Evolutionary conservation across 2,797 vertebrate genomes (phyloP), one percentile per base, ranked within the genome.

Genomic region (Thamnophis elegans): DNA sequence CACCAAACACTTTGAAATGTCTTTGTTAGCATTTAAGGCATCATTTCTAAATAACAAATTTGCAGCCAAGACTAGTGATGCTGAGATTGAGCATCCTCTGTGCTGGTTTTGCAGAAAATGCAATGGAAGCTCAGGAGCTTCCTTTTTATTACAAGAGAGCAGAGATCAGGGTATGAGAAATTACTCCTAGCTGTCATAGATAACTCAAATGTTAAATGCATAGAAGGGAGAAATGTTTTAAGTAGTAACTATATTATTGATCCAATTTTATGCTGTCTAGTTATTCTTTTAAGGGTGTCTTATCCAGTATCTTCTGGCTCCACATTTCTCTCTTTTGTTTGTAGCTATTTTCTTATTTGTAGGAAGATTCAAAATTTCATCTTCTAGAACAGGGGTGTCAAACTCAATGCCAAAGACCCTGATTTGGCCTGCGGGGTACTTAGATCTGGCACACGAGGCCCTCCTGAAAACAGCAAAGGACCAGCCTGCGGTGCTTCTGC

Each of bases 171-270:
- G 65, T 78, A 90, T 25, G 28, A 89, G 59, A 58, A 94, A 65
- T 93, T 73, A 47, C n/a, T 88, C 53, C 85, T 92, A 58, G 59
- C 55, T 94, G 95, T 94, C 88, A 91, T 10, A 9, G 14, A 58
- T 88, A 95, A 94, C 93, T 92, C 10, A 89, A 65, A 54, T 89
- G 51, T 88, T 59, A 92, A 93, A 9, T 94, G 59, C 60, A 59
- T 0, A 16, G 28, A 90, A 26, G 47, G 32, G 28, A 28, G 42
- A 25, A 16, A 78, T 22, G 8, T 22, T 65, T 60, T 18, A 62
- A 56, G 60, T 12, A 13, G 22, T 42, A 93, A 0, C 91, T 87
- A 13, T 25, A 11, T 53, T 59, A 56, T 56, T 90, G 59, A 62
- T 42, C 73, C 36, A 78, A 42, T 42, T 42, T 22, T 78, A 9